phyloP scores from a whole-genome alignment of 64 coral and sea anemone species.

The Montipora sp. region DNA sequence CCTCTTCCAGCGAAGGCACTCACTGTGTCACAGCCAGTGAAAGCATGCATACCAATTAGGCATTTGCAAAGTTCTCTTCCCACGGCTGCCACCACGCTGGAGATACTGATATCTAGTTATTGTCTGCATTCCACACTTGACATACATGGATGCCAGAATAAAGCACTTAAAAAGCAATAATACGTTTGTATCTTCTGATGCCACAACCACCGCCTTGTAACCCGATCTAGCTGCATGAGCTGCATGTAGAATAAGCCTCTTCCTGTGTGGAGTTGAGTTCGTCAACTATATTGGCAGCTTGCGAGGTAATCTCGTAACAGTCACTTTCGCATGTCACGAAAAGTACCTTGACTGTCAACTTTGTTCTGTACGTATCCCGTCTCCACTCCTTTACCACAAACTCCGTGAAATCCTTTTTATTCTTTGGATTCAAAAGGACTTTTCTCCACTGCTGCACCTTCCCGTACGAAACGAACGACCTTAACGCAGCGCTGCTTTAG shows the following conservation, averaged over 20 bases:
- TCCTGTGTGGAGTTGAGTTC: conserved; percentile 62
- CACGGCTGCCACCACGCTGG: conserved; percentile 32
- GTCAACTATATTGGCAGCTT: conserved; percentile 18
- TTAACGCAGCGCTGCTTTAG: too few species aligned
- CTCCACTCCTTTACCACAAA: conserved; percentile 52
- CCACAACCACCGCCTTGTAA: background rate
- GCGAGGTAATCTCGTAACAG: conserved; percentile 26
- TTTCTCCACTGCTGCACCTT: conserved; percentile 53
- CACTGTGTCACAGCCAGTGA: conserved; percentile 55
- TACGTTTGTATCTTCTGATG: conserved; percentile 68
- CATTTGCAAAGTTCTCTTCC: conserved; percentile 29
- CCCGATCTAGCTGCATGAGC: conserved; percentile 29
- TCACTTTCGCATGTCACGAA: too few species aligned
- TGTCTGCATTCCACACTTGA: conserved; percentile 46
- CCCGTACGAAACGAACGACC: too few species aligned
- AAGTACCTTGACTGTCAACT: conserved; percentile 47
- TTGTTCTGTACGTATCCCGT: background rate
- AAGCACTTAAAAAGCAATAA: conserved; percentile 53
- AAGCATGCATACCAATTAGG: conserved; percentile 59
- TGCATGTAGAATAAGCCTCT: conserved; percentile 61
- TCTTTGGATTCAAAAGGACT: conserved; percentile 22
- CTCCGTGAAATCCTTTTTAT: conserved; percentile 18
- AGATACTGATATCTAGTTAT: conserved; percentile 38
- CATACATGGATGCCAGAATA: conserved; percentile 40
- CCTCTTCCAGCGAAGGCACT: conserved; percentile 66